Evolutionary conservation across 1,140 invertebrate genomes (phyloP).

Genomic region (Holcopasites calliopsidis): DNA sequence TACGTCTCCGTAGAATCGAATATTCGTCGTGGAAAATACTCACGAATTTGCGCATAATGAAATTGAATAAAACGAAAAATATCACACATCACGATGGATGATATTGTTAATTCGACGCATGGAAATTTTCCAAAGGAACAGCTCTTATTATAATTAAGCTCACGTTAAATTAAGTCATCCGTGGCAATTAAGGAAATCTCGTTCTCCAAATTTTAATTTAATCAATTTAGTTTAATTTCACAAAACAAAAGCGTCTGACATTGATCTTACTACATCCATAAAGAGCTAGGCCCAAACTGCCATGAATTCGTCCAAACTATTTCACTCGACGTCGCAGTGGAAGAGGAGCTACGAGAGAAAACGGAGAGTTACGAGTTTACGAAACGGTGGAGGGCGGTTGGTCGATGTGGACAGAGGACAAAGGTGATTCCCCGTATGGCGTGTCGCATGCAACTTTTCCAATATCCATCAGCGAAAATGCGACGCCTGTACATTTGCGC

Average conservation of each 20-base stretch:
- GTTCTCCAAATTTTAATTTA: too few species aligned
- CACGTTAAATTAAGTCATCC: too few species aligned
- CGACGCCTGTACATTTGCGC: slow-evolving; percentile 45
- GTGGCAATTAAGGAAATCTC: too few species aligned
- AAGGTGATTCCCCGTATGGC: slow-evolving; percentile 46
- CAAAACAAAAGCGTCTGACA: too few species aligned
- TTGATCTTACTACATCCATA: too few species aligned
- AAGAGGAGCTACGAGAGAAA: too few species aligned
- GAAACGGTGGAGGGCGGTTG: slow-evolving; percentile 19
- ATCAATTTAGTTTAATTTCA: too few species aligned
- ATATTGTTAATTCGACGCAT: background rate
- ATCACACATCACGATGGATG: background rate
- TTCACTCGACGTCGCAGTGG: too few species aligned
- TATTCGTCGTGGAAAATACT: slow-evolving; percentile 54
- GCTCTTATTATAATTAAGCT: too few species aligned
- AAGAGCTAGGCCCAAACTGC: too few species aligned
- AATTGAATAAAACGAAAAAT: slow-evolving; percentile 26
- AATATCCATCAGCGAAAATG: slow-evolving; percentile 55
- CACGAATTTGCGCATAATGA: slow-evolving; percentile 33
- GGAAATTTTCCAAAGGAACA: background rate
- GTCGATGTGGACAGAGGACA: slow-evolving; percentile 39
- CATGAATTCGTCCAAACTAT: too few species aligned
- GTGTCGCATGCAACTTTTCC: slow-evolving; percentile 62
- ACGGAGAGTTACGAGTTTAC: slow-evolving; percentile 49
- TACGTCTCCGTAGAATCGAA: slow-evolving; percentile 49